Conservation (phyloP, 2,797 vertebrate genomes). For the Sebastes kiyomatsui region DNA sequence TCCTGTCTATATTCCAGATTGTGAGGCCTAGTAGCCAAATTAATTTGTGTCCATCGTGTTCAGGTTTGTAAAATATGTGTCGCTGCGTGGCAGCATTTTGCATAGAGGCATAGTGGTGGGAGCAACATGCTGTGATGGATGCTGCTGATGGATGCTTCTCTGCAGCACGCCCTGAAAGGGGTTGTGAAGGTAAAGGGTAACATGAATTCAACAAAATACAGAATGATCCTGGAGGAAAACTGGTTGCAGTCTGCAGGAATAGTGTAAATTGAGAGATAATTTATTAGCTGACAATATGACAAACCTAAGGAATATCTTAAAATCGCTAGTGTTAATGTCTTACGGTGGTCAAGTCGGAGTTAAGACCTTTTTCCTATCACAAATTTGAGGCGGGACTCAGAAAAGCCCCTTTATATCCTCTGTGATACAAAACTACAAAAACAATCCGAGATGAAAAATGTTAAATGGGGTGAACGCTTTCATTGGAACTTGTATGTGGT, state of each 20-base stretch:
- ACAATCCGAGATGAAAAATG: background rate
- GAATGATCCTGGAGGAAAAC: background rate
- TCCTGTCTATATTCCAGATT: constrained; percentile 2
- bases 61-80: background rate
- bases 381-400: background rate
- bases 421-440: background rate
- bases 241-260: background rate
- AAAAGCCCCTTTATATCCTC: background rate
- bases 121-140: constrained; percentile 1
- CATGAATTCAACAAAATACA: constrained; percentile 4
- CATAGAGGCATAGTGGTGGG: background rate
- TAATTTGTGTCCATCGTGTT: background rate
- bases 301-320: background rate
- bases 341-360: background rate
- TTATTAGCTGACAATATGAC: background rate
- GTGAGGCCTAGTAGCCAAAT: background rate
- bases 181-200: background rate
- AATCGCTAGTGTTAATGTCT: background rate
- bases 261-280: background rate
- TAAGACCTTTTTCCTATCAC: background rate
- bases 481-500: background rate
- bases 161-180: background rate
- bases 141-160: constrained; percentile 6
- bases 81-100: background rate
- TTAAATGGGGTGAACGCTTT: background rate